A percentile compares a stretch with the other conserved stretches of the same genome.
These are phyloP conservation scores for Cyprinodon variegatus DNA, from an alignment of 2,113 vertebrate genomes.

Conservation along the genomic window DNA sequence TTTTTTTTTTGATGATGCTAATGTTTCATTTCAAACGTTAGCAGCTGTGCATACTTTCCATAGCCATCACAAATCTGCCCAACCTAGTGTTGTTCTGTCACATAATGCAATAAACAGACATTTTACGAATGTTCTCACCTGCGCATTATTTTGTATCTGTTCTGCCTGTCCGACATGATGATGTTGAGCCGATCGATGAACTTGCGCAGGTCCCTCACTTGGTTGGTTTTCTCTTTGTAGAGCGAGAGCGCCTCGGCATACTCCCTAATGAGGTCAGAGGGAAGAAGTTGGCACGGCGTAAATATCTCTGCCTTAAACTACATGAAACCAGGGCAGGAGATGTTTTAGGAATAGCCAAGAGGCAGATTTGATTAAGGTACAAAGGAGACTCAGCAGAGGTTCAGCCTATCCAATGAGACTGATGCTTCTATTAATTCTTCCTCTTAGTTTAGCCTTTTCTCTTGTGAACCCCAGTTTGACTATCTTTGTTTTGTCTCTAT, in stretches of 20 bases:
- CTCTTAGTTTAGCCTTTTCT: neutral
- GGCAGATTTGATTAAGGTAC: conserved; percentile 26
- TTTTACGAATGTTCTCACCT: conserved; percentile 65
- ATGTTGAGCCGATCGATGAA: conserved; percentile 79
- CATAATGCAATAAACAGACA: neutral
- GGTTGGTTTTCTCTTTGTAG: conserved; percentile 85
- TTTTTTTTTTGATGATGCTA: too few species aligned
- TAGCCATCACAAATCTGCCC: too few species aligned
- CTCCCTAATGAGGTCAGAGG: conserved; percentile 72
- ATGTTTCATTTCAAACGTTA: too few species aligned
- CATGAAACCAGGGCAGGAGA: conserved; percentile 34
- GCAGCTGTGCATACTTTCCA: too few species aligned
- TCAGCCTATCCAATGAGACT: conserved; percentile 1
- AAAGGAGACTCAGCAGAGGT: neutral
- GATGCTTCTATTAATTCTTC: neutral
- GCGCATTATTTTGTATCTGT: conserved; percentile 82
- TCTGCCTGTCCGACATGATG: conserved; percentile 87
- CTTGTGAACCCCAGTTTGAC: neutral
- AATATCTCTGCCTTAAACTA: conserved; percentile 21
- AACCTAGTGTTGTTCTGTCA: neutral
- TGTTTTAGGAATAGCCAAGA: conserved; percentile 35
- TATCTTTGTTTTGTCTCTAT: neutral
- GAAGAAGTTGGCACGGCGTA: conserved; percentile 18
- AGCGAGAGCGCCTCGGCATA: conserved; percentile 86
- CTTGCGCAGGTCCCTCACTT: conserved; percentile 85